A percentile compares a stretch with the other conserved stretches of the same genome.
phyloP scores from a whole-genome alignment of 2,888 invertebrate genomes.

The Pycnomerus fuliginosus region DNA sequence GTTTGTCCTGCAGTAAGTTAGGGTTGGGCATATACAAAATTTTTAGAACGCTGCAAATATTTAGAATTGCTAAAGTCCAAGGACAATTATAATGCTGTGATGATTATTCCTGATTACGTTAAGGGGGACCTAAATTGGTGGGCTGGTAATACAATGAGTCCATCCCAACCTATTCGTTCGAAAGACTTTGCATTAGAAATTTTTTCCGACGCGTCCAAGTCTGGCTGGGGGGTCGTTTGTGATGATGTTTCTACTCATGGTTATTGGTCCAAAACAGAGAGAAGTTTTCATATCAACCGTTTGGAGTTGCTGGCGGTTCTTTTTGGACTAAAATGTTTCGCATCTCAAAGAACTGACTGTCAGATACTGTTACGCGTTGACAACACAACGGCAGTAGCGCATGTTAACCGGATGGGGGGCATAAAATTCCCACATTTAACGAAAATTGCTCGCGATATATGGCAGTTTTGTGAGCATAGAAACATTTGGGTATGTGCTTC shows the following conservation, averaged over 20 bases:
- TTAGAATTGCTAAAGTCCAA: too few relatives aligned
- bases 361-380: conserved; percentile 2
- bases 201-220: not conserved
- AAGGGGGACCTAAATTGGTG: too few relatives aligned
- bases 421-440: not conserved
- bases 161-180: too few relatives aligned
- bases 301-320: not conserved
- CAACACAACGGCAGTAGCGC: conserved; percentile 1
- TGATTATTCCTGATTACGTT: too few relatives aligned
- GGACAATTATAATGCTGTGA: too few relatives aligned
- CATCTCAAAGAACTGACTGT: not conserved
- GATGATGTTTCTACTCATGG: not conserved
- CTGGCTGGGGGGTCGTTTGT: not conserved
- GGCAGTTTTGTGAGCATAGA: too few relatives aligned
- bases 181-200: too few relatives aligned
- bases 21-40: too few relatives aligned
- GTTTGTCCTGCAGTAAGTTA: too few relatives aligned
- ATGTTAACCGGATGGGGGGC: conserved; percentile 3
- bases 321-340: conserved; percentile 2
- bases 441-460: not conserved
- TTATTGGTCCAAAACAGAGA: not conserved
- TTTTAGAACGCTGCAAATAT: too few relatives aligned
- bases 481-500: conserved; percentile 1
- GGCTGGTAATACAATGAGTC: too few relatives aligned
- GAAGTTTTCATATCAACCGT: not conserved